Evolutionary conservation across 37 sponge, comb jelly and placozoan genomes (phyloP), one percentile per base, ranked within the genome.

Genomic region (Aphrocallistes beatrix): DNA sequence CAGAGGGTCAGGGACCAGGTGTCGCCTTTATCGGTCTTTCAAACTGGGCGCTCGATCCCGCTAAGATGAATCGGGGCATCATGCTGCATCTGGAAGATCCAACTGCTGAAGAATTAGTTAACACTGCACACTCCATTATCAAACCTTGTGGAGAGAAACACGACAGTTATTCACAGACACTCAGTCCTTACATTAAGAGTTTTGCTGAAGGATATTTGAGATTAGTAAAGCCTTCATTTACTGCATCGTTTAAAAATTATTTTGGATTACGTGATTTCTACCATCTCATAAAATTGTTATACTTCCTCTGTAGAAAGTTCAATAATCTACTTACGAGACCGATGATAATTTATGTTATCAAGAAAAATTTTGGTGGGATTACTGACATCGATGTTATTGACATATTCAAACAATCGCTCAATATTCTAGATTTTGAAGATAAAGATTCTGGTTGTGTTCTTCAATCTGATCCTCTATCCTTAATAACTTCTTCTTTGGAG

Each of bases 31-130:
- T 84, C 38, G 89, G 89, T 36, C 38, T 88, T 10, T 88, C 89
- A 1, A 88, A 88, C 75, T 88, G 89, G 89, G 85, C 89, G 1
- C 81, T 88, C 1, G 89, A 88, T 38, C 89, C 89, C 17, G 89
- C 89, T 23, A 88, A 88, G 28, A 88, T 88, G 89, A 88, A 88
- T 48, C 51, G 89, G 19, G 89, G 89, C 19, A 86, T 86, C 30
- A 42, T 86, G 86, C 28, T 60, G 3, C 75, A 60, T 3, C n/a
- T 60, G n/a, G 75, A 60, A 60, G 75, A 60, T 13, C 75, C 75
- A 6, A 25, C 75, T 60, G n/a, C 8, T 13, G 34, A 60, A 13
- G 75, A 60, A 13, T 30, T 60, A 30, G 75, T 60, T 32, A 28
- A 60, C 34, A 60, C 75, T 60, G 75, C 75, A 6, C 75, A 60